Percentiles rank a stretch among this genome's conserved stretches.
Conservation (phyloP, 2,797 vertebrate species). For the Parotocinclus haroldoi region DNA sequence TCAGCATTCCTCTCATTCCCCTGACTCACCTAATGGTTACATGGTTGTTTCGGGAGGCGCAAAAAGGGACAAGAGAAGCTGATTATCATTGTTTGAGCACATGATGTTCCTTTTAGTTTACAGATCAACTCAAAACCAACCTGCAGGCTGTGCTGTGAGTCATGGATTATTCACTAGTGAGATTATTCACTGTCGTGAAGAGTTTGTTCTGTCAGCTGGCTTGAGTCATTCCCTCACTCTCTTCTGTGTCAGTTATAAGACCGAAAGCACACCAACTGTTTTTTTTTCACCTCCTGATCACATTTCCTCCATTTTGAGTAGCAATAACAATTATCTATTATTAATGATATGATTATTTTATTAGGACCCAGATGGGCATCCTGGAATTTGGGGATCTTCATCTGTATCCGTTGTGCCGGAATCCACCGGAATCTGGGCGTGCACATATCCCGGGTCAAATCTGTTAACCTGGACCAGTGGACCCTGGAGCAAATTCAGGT, state of each 20-base stretch:
- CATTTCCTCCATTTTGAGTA: neutral
- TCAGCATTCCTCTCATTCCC: too few species aligned
- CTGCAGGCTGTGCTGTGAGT: neutral
- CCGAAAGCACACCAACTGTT: too few species aligned
- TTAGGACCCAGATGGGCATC: constrained; percentile 96
- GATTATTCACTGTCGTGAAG: neutral
- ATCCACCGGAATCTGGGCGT: constrained; percentile 97
- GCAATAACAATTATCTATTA: too few species aligned
- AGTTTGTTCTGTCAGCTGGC: neutral
- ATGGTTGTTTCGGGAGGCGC: too few species aligned
- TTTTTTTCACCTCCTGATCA: neutral
- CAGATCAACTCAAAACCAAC: neutral
- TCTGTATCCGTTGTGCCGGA: constrained; percentile 96
- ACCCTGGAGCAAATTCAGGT: constrained; percentile 98
- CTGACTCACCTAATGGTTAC: too few species aligned
- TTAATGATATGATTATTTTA: too few species aligned
- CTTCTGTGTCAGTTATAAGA: too few species aligned
- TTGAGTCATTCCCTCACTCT: neutral
- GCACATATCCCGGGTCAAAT: constrained; percentile 97
- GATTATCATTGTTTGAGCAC: neutral
- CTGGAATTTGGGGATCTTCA: constrained; percentile 96
- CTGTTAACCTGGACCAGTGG: constrained; percentile 98
- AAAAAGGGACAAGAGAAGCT: too few species aligned
- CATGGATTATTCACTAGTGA: neutral
- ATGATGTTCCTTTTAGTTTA: neutral